Base-by-base conservation (phyloP, 2,797 vertebrate species). In the Enteromius trimaculatus region DNA sequence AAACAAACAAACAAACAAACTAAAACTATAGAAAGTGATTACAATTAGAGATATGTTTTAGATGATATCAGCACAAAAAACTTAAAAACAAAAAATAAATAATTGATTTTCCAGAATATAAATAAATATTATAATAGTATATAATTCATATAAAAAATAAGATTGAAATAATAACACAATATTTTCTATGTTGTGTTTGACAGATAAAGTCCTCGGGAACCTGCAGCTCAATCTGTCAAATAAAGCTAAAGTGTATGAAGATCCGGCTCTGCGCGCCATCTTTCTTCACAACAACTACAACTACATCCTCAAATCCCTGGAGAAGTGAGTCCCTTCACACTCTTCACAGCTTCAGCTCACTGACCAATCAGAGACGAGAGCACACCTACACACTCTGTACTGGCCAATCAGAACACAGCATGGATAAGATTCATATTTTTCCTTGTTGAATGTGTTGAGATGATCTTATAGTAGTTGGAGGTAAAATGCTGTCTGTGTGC, bases 231-330 rank as follows among this genome's bases (percentile, higher is more conserved):
- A 99, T 87, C 93, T 99, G 77, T 96, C 98, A 83, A 98, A 97
- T 84, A 99, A 99, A 90, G 98, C 97, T 87, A 99, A 98, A 90
- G 97, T 99, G 87, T 99, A 99, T 17, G 98, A 99, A 91, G 98
- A 99, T 69, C 93, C 94, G 0, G 97, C 98, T 11, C 93, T 99
- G 90, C 97, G 97, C 3, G 96, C 97, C 86, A 95, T 99, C 83
- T 99, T 99, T 88, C 95, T 99, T 62, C 97, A 98, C 93, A 99
- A 99, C 94, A 99, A 98, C 93, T 99, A 99, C 94, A 99, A 99
- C 94, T 99, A 99, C 92, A 99, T 97, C 91, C 96, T 99, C 85
- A 99, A 99, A 91, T 98, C 98, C 11, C 95, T 99, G 92, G 97
- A 99, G 89, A 98, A 99, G 98, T 98, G 89, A 82, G 88, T 79